phyloP scores from a whole-genome alignment of 2,113 vertebrate species.

The Nanger granti region DNA sequence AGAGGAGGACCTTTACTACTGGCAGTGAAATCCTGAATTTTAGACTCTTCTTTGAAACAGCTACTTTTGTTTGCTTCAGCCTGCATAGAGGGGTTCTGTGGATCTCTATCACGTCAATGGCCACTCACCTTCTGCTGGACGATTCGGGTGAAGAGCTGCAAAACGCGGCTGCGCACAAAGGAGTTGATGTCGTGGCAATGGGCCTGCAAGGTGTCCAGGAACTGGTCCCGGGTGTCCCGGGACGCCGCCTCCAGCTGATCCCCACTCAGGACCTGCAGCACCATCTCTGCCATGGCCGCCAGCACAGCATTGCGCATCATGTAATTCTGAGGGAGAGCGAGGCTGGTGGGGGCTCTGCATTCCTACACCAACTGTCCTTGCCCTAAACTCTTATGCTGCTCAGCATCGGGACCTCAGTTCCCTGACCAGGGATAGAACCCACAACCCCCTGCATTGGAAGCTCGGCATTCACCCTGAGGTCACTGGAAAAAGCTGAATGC shows the following conservation, averaged over 20 bases:
- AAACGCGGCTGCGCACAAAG: conserved; percentile 88
- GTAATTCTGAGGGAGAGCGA: conserved; percentile 79
- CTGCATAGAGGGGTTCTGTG: not conserved
- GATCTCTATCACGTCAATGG: not conserved
- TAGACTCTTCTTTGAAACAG: not conserved
- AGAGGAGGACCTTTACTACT: not conserved
- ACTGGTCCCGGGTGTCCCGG: conserved; percentile 87
- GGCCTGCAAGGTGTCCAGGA: conserved; percentile 88
- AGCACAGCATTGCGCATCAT: conserved; percentile 90
- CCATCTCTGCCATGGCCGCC: conserved; percentile 86
- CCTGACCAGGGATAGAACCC: not conserved
- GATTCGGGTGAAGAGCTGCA: conserved; percentile 90
- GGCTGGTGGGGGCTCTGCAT: not conserved
- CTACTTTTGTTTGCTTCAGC: not conserved
- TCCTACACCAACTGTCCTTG: not conserved
- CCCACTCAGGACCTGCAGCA: conserved; percentile 88
- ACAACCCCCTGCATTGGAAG: not conserved
- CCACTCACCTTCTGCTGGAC: conserved; percentile 88
- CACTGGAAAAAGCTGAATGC: not conserved
- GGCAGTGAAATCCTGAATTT: not conserved
- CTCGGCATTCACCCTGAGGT: not conserved
- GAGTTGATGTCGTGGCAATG: conserved; percentile 88
- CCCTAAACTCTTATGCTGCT: not conserved
- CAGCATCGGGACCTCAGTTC: not conserved
- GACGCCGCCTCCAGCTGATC: conserved; percentile 86